Evolutionary conservation across 2,113 vertebrate genomes (phyloP).

Genomic region (Sorex fumeus): DNA sequence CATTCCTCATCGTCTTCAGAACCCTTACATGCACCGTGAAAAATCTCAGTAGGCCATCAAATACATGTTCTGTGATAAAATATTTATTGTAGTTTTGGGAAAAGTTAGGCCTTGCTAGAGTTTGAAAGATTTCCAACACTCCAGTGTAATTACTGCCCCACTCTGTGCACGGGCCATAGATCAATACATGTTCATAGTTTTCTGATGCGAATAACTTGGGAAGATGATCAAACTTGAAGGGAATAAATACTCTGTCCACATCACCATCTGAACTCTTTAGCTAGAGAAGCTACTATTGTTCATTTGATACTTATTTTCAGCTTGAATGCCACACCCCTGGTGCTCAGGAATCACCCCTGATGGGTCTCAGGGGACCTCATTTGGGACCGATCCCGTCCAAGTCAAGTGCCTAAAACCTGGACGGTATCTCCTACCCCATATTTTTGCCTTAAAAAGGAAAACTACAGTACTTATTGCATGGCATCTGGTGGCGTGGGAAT

Average conservation of each 20-base stretch:
- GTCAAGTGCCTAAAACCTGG: too few species aligned
- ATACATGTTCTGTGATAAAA: slow-evolving; percentile 98
- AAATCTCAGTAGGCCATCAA: slow-evolving; percentile 96
- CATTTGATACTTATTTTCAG: slow-evolving; percentile 63
- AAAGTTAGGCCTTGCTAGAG: slow-evolving; percentile 92
- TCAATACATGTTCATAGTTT: slow-evolving; percentile 91
- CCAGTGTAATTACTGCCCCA: slow-evolving; percentile 94
- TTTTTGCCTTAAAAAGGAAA: slow-evolving; percentile 79
- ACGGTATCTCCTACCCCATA: too few species aligned
- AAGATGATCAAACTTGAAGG: slow-evolving; percentile 87
- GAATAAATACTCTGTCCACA: slow-evolving; percentile 88
- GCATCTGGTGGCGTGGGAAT: slow-evolving; percentile 60
- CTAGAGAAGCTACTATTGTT: slow-evolving; percentile 75
- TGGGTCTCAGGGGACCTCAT: too few species aligned
- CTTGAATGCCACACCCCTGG: too few species aligned
- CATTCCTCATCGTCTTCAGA: slow-evolving; percentile 95
- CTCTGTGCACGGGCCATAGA: slow-evolving; percentile 89
- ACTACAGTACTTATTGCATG: not conserved
- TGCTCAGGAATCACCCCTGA: too few species aligned
- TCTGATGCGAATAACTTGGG: slow-evolving; percentile 89
- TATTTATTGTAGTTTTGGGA: slow-evolving; percentile 97
- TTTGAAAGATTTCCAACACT: slow-evolving; percentile 95
- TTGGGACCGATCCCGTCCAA: too few species aligned
- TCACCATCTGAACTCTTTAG: slow-evolving; percentile 76
- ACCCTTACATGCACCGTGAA: slow-evolving; percentile 93